Evolutionary conservation across 64 coral and sea anemone species (phyloP).

Genomic region (Hydrozoanthus tunicans): DNA sequence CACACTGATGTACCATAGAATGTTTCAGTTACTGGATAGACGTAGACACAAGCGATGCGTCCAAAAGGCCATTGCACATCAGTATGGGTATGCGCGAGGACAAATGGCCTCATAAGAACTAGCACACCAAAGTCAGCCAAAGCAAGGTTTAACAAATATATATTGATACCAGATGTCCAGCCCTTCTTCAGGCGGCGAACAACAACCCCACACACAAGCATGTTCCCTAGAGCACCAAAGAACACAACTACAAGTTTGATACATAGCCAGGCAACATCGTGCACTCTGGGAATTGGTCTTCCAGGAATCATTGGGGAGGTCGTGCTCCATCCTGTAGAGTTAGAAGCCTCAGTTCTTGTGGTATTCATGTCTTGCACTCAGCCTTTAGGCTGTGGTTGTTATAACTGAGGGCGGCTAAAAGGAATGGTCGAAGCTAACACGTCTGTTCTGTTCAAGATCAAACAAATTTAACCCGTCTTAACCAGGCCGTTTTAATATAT

Average conservation of each 20-base stretch:
- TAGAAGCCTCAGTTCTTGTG: neutral
- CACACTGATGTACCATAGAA: conserved; percentile 11
- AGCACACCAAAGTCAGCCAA: conserved; percentile 1
- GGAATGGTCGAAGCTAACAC: neutral
- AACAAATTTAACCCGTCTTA: neutral
- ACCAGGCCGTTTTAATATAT: neutral
- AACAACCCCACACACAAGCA: neutral
- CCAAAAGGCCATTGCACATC: neutral
- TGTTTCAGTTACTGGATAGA: neutral
- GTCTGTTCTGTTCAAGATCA: neutral
- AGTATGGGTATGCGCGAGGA: neutral
- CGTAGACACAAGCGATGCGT: neutral
- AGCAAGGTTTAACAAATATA: conserved; percentile 6
- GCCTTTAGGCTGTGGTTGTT: neutral
- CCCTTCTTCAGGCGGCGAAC: conserved; percentile 18
- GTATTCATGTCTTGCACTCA: neutral
- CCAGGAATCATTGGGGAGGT: neutral
- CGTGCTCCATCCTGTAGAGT: neutral
- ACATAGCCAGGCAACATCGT: neutral
- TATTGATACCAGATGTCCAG: conserved; percentile 3
- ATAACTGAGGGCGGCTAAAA: neutral
- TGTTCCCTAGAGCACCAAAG: conserved; percentile 1
- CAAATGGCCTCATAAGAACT: neutral
- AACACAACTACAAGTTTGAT: conserved; percentile 1
- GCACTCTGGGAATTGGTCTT: neutral